Conservation (phyloP, 2,888 invertebrate species). For the Balanococcus diminutus region DNA sequence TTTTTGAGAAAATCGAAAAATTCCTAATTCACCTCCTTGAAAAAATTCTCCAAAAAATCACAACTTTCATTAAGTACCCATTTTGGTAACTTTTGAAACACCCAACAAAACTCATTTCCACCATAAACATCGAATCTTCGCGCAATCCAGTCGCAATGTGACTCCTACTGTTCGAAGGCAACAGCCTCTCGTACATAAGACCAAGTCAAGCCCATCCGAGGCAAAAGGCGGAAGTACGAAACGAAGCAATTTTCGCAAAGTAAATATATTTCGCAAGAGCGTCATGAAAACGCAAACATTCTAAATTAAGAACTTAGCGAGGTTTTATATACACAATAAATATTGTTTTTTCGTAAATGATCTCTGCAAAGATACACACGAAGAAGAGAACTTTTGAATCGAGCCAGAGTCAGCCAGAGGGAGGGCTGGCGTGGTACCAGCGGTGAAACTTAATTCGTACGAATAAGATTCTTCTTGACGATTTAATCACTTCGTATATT, state of each 20-base stretch:
- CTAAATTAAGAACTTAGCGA: conserved; percentile 9
- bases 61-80: too few relatives aligned
- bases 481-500: neutral
- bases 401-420: neutral
- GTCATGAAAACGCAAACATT: conserved; percentile 1
- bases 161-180: too few relatives aligned
- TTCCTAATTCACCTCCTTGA: too few relatives aligned
- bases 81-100: too few relatives aligned
- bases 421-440: neutral
- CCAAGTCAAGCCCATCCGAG: neutral
- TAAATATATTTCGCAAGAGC: conserved; percentile 2
- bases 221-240: neutral
- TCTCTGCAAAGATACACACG: conserved; percentile 9
- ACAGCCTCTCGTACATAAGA: neutral
- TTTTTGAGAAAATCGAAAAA: too few relatives aligned
- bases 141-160: too few relatives aligned
- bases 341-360: conserved; percentile 15
- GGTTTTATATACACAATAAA: conserved; percentile 37
- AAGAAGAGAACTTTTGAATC: neutral
- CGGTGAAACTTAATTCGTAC: neutral
- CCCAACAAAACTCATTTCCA: too few relatives aligned
- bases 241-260: conserved; percentile 20
- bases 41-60: too few relatives aligned
- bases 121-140: too few relatives aligned
- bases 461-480: neutral